phyloP scores from a whole-genome alignment of 2,113 vertebrate species.

The Lipotes vexillifer region DNA sequence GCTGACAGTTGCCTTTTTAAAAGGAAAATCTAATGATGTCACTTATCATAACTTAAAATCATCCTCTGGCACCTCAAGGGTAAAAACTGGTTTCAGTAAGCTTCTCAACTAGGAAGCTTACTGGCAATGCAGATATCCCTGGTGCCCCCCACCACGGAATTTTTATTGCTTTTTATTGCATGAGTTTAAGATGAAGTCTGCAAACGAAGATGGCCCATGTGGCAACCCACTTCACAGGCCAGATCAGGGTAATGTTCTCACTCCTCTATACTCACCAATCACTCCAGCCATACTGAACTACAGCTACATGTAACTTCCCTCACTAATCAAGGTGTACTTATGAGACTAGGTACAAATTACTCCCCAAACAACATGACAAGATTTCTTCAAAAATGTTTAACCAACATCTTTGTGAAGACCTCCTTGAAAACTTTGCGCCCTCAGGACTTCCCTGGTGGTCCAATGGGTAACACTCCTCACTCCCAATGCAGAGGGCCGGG shows the following conservation, averaged over 20 bases:
- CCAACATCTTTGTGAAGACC: neutral
- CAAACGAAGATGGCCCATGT: neutral
- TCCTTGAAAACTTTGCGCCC: neutral
- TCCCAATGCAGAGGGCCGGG: neutral
- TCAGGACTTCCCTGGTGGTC: neutral
- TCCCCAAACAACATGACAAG: neutral
- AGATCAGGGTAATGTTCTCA: neutral
- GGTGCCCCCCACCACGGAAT: neutral
- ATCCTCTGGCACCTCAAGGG: neutral
- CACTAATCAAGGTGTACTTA: neutral
- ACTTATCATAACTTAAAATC: neutral
- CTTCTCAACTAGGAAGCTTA: neutral
- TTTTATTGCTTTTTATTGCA: neutral
- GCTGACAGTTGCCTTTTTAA: neutral
- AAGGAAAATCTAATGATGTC: neutral
- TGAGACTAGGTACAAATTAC: neutral
- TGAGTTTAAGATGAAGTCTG: neutral
- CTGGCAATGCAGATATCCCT: neutral
- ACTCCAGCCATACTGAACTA: neutral
- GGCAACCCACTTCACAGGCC: neutral
- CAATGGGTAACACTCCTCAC: too few species aligned
- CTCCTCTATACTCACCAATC: neutral
- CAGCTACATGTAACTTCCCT: neutral
- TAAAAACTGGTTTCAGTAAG: neutral
- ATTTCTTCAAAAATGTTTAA: slow-evolving; percentile 22